These are phyloP conservation scores for Toxotes chatareus DNA, from an alignment of 2,113 vertebrate genomes.

Conservation along the genomic window DNA sequence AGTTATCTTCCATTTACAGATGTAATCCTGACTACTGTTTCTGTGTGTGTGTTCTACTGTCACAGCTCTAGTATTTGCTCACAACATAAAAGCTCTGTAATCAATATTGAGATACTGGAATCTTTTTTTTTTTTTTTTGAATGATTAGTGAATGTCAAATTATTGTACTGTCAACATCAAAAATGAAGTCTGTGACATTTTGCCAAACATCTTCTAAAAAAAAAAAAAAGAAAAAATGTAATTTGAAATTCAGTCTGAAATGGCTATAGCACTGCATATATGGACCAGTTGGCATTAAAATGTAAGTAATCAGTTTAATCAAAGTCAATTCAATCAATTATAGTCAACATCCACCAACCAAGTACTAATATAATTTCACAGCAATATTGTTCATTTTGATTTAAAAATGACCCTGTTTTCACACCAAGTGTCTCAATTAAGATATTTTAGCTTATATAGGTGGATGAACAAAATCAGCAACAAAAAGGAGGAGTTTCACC, in stretches of 20 bases:
- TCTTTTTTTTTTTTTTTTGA: slow-evolving; percentile 19
- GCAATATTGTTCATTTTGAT: slow-evolving; percentile 28
- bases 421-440: slow-evolving; percentile 7
- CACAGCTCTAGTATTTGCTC: slow-evolving; percentile 50
- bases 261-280: slow-evolving; percentile 13
- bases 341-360: slow-evolving; percentile 2
- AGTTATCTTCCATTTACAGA: slow-evolving; percentile 33
- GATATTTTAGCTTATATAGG: not conserved
- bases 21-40: slow-evolving; percentile 39
- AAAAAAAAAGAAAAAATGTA: not conserved
- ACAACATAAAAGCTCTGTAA: slow-evolving; percentile 48
- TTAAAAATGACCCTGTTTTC: slow-evolving; percentile 43
- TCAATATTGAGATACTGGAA: slow-evolving; percentile 32
- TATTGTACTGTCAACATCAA: slow-evolving; percentile 49
- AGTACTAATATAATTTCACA: not conserved
- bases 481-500: slow-evolving; percentile 4
- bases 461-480: slow-evolving; percentile 1
- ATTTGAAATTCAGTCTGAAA: not conserved
- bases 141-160: slow-evolving; percentile 59
- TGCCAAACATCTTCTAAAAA: slow-evolving; percentile 8
- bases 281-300: slow-evolving; percentile 9
- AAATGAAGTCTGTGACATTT: slow-evolving; percentile 13
- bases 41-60: slow-evolving; percentile 46
- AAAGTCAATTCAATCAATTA: not conserved
- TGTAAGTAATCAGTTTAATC: slow-evolving; percentile 4